Evolutionary conservation across 2,797 vertebrate genomes (phyloP), one percentile per base, ranked within the genome.

Genomic region (Danio tinwini): DNA sequence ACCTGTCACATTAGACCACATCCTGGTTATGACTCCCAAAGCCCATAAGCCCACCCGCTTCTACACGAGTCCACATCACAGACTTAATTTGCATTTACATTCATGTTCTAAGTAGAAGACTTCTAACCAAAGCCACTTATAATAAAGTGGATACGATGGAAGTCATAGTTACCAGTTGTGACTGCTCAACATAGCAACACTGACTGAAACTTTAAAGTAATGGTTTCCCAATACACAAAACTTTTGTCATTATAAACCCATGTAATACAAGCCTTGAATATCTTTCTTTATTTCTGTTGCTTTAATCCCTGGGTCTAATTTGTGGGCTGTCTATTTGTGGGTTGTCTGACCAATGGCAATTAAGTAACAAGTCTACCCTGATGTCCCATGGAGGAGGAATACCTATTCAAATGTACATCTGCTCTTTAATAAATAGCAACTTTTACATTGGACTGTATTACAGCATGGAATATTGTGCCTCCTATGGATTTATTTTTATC

Each of bases 401-500:
- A 81, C 19, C 17, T 40, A 63, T 52, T 49, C 9, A 45, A 71
- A 37, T 39, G 40, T 55, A 55, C 44, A 73, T 74, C 53, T 59
- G 69, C 45, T n/a, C 52, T 76, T 77, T 72, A 37, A 37, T 56
- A 55, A 45, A 50, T 21, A 5, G 37, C 19, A 45, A 58, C 10
- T 82, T 29, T 74, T 70, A 67, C 45, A 11, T 58, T 47, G 65
- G 58, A 71, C 21, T 5, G 62, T 14, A 63, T 47, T 72, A 67
- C 49, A 59, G 12, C 47, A 29, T 58, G 49, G 82, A 87, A 89
- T 85, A 86, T 83, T 87, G 80, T 74, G 81, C 87, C 86, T 91
- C 89, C 88, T 90, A 86, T 77, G 83, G 75, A 89, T 90, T 89
- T 92, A 90, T 93, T 93, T 91, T 91, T 87, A 87, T 88, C 89